Base-by-base conservation (phyloP, 2,888 invertebrate species). In the Calameuta pallipes region DNA sequence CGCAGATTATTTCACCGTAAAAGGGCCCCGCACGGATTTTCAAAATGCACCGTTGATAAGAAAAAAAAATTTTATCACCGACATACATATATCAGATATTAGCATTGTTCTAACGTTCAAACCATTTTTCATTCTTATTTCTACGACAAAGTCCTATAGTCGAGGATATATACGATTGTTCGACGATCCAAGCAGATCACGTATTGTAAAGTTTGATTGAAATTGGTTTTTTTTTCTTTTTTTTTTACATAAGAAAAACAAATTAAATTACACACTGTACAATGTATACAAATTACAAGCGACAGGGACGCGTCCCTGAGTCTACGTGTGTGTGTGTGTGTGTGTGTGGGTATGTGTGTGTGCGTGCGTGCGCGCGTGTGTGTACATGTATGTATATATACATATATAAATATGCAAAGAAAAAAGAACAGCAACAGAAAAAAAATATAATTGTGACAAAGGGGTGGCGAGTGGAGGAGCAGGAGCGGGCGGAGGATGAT, bases 81-180 rank as follows among this genome's bases (percentile, higher is more conserved):
- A 83, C 82, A 35, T 74, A 83, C 82, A 35, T 74, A 80, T 81
- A 84, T 4, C 13, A n/a, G 81, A 82, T 83, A 86, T 85, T 85
- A 87, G 81, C 82, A 81, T 85, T 85, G 80, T 84, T 84, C 83
- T 83, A 84, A 87, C 83, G 84, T 80, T 80, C 76, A 80, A 37
- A 82, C 77, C 83, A 86, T 83, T 13, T 37, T 13, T 37, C 37
- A 13, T 37, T 13, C 13, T 83, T 88, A 86, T 88, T 87, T 88
- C 85, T 88, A 87, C 84, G 83, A 87, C 87, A 85, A 83, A 85
- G 83, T 86, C 87, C 87, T 87, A 86, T 86, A 83, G 83, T 13
- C 37, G 80, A 82, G 82, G 13, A 73, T 4, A 74, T 74, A 12
- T 4, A 12, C 35, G 35, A 82, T 83, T 85, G 84, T 87, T 86